These are phyloP conservation scores for Mesembrinibis cayennensis DNA, from an alignment of 2,113 vertebrate species.

Conservation along the genomic window DNA sequence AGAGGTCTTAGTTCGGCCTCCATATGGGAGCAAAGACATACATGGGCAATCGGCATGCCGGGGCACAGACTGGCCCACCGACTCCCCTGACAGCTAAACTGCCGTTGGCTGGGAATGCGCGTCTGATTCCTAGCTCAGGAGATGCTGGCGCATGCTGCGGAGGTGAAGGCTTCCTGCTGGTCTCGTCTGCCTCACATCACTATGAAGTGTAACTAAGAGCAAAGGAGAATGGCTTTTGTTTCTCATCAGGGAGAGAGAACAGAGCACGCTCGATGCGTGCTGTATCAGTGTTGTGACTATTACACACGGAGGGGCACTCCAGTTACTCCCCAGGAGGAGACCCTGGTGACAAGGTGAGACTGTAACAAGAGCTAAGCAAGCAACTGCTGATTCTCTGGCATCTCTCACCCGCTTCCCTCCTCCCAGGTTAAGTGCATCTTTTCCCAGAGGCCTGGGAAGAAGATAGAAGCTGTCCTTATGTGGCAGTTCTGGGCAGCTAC, in stretches of 20 bases:
- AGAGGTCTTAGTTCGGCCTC: neutral
- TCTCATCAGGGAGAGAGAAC: neutral
- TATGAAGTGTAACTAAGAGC: neutral
- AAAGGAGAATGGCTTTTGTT: neutral
- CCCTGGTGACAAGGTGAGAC: neutral
- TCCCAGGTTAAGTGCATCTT: neutral
- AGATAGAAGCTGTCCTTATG: neutral
- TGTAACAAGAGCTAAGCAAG: neutral
- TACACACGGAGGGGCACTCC: neutral
- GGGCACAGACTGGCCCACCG: neutral
- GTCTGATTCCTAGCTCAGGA: neutral
- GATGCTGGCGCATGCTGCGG: accelerated
- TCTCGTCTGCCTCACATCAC: neutral
- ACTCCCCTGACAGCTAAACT: neutral
- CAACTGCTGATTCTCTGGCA: neutral
- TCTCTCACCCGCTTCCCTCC: neutral
- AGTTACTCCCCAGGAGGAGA: neutral
- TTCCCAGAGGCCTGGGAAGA: neutral
- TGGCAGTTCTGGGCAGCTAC: neutral
- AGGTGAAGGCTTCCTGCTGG: neutral
- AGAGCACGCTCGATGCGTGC: accelerated
- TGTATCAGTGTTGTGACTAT: neutral
- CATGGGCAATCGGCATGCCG: accelerated
- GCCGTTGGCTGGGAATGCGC: neutral
- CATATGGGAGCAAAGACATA: accelerated